Evolutionary conservation across 2,113 vertebrate species (phyloP).

Genomic region (Saiga tatarica): DNA sequence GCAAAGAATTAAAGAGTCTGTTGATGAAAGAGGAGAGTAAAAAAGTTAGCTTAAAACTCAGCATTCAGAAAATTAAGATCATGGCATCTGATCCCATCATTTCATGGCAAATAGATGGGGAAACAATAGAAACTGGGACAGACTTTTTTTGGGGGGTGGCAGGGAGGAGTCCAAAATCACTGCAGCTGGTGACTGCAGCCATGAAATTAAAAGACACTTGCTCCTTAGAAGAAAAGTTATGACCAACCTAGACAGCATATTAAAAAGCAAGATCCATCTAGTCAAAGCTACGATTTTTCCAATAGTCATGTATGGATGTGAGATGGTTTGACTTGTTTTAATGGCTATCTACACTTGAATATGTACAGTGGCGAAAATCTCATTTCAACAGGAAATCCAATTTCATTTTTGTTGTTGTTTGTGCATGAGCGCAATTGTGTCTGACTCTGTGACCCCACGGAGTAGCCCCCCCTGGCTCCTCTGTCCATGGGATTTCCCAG

Average conservation of each 20-base stretch:
- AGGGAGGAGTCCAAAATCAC: not conserved
- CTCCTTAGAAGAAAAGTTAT: not conserved
- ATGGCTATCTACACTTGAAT: not conserved
- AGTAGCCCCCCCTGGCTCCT: not conserved
- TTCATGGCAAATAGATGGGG: not conserved
- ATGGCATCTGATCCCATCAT: not conserved
- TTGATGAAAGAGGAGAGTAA: not conserved
- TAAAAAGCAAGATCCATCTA: not conserved
- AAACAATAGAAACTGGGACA: not conserved
- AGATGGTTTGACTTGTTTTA: not conserved
- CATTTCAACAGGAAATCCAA: not conserved
- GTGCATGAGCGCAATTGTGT: not conserved
- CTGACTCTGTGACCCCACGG: not conserved
- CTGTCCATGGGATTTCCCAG: not conserved
- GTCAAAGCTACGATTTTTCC: not conserved
- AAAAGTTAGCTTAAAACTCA: not conserved
- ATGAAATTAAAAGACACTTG: not conserved
- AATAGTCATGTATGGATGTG: not conserved
- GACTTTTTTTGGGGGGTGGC: fast-evolving
- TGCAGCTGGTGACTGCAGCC: not conserved
- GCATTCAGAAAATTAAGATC: not conserved
- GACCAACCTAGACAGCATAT: not conserved
- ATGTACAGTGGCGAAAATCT: not conserved
- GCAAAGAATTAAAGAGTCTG: not conserved
- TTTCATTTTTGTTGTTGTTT: not conserved